Base-by-base conservation (phyloP, 2,797 vertebrate species). In the Pygocentrus nattereri region DNA sequence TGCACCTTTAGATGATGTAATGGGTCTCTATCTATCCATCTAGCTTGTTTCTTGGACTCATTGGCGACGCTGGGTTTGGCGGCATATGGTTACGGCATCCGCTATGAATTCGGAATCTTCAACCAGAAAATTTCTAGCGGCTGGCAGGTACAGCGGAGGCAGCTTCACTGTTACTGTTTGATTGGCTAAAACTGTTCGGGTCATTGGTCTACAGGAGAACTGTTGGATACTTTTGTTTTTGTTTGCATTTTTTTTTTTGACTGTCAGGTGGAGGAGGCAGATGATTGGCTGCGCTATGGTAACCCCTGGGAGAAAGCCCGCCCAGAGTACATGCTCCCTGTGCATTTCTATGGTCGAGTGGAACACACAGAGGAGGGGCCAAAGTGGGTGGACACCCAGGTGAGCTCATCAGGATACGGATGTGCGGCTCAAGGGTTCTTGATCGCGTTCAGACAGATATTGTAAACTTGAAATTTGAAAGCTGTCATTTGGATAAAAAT, bases 291-390 rank as follows among this genome's bases (percentile, higher is more conserved):
- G 25, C 95, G 95, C 80, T 96, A 96, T 0, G 95, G 95, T 38
- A 97, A 96, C 38, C 96, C 96, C 2, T 96, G 96, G 96, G 96
- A 96, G 88, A 96, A 97, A 50, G 96, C 96, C 0, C 93, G 95
- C 2, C 96, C 96, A 0, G 96, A 96, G 85, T 97, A 95, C 85
- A 96, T 95, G 95, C 90, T 96, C 0, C 96, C 96, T 0, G 94
- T 97, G 73, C 95, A 96, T 85, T 96, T 96, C 90, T 96, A 95
- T 0, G 96, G 96, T 6, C 88, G 87, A 0, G 94, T 96, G 75
- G 92, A 94, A 15, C 93, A 94, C 64, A 89, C 90, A 0, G 61
- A 88, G 0, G 90, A 94, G 0, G 96, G 95, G 0, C 85, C 91
- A 0, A 94, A 93, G 85, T 96, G 96, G 96, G 25, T 96, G 0